Evolutionary conservation across 1,140 invertebrate genomes (phyloP).

Genomic region (Drosophila biarmipes): DNA sequence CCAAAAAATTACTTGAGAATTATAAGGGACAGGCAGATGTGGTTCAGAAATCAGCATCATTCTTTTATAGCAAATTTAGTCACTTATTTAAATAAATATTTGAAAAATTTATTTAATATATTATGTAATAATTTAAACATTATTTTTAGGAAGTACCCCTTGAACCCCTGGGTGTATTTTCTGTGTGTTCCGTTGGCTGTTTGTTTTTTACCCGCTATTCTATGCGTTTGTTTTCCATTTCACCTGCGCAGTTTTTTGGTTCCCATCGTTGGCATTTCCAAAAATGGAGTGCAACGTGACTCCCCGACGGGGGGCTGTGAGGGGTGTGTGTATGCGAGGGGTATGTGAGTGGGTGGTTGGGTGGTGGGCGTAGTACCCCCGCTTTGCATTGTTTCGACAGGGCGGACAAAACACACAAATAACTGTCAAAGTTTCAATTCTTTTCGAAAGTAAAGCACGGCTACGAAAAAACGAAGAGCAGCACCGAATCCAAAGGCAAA

Average conservation of each 20-base stretch:
- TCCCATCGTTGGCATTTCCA: constrained; percentile 8
- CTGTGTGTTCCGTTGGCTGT: background rate
- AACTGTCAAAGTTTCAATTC: constrained; percentile 50
- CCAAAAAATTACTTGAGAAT: background rate
- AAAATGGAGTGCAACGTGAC: constrained; percentile 31
- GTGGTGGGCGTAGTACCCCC: background rate
- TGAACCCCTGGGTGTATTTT: background rate
- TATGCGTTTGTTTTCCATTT: constrained; percentile 43
- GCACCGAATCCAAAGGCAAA: constrained; percentile 26
- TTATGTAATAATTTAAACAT: too few species aligned
- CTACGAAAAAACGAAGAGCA: background rate
- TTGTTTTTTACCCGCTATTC: constrained; percentile 3
- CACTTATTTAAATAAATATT: too few species aligned
- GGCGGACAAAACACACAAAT: constrained; percentile 46
- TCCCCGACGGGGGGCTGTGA: background rate
- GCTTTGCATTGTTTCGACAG: constrained; percentile 29
- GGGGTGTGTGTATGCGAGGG: background rate
- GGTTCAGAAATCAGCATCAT: too few species aligned
- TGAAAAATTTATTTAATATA: too few species aligned
- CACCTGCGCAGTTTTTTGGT: constrained; percentile 29
- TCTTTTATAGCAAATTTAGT: too few species aligned
- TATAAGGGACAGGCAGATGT: background rate
- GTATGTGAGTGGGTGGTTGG: background rate
- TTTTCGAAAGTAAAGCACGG: constrained; percentile 28
- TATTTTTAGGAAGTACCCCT: background rate